A percentile compares a stretch with the other conserved stretches of the same genome.
phyloP scores from a whole-genome alignment of 1,140 invertebrate genomes.

The Watersipora subatra region DNA sequence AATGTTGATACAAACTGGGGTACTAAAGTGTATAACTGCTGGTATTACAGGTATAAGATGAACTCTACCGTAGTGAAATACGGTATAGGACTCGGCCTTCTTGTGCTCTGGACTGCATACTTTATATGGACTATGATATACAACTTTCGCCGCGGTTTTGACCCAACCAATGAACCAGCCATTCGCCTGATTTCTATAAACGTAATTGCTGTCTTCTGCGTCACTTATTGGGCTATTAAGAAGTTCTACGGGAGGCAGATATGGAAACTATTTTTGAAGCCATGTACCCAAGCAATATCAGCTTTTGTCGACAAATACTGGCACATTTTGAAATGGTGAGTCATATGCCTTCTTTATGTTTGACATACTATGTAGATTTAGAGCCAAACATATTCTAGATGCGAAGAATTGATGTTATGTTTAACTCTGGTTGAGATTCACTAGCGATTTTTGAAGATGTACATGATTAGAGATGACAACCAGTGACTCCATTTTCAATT shows the following conservation, averaged over 20 bases:
- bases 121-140: neutral
- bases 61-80: neutral
- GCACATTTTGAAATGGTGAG: conserved; percentile 5
- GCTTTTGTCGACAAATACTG: neutral
- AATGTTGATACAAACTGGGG: no score
- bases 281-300: neutral
- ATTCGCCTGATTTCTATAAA: neutral
- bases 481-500: no score
- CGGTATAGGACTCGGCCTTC: neutral
- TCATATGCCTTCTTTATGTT: no score
- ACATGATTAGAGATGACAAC: no score
- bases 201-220: neutral
- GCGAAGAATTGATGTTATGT: no score
- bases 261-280: neutral
- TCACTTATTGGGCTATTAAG: conserved; percentile 2
- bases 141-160: neutral
- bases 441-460: no score
- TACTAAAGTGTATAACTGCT: no score
- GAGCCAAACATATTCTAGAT: no score
- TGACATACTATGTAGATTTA: no score
- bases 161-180: neutral
- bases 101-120: neutral
- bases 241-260: neutral
- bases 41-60: neutral
- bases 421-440: no score